A percentile compares a stretch with the other conserved stretches of the same genome.
These are phyloP conservation scores for Nymphalis urticae DNA, from an alignment of 2,888 invertebrate genomes.

Conservation along the genomic window DNA sequence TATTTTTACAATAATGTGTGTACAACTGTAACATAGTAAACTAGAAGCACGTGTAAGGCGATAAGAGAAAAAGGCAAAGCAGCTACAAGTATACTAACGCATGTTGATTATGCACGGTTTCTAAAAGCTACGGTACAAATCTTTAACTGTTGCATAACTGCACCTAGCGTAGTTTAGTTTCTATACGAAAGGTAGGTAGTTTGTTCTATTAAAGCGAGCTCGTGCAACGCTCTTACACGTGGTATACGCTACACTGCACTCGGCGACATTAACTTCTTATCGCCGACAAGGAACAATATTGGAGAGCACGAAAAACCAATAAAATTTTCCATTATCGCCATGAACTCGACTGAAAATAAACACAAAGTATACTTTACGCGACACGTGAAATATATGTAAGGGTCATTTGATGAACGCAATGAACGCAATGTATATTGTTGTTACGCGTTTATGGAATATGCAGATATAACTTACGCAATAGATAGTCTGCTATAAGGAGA, in stretches of 20 bases:
- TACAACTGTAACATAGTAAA: slow-evolving; percentile 52
- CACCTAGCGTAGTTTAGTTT: slow-evolving; percentile 33
- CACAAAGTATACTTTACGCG: slow-evolving; percentile 44
- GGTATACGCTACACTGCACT: slow-evolving; percentile 50
- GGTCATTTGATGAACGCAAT: slow-evolving; percentile 45
- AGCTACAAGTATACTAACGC: slow-evolving; percentile 45
- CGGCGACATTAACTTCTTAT: slow-evolving; percentile 60
- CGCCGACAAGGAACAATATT: slow-evolving; percentile 61
- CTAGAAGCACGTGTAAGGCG: slow-evolving; percentile 61
- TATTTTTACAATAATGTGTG: slow-evolving; percentile 31
- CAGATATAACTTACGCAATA: neutral
- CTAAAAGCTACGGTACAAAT: slow-evolving; percentile 54
- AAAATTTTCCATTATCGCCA: slow-evolving; percentile 65
- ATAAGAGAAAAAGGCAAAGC: slow-evolving; percentile 53
- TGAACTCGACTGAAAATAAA: slow-evolving; percentile 57
- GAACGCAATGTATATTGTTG: slow-evolving; percentile 20
- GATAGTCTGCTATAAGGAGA: no score
- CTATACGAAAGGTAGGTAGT: slow-evolving; percentile 23
- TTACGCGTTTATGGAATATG: slow-evolving; percentile 13
- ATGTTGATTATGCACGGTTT: slow-evolving; percentile 60
- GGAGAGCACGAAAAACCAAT: slow-evolving; percentile 65
- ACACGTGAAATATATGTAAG: slow-evolving; percentile 54
- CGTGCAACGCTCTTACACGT: slow-evolving; percentile 45
- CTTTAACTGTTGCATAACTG: slow-evolving; percentile 54
- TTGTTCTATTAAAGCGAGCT: slow-evolving; percentile 33